These are phyloP conservation scores for Drosophila colorata DNA, from an alignment of 2,888 invertebrate genomes.

Conservation along the genomic window DNA sequence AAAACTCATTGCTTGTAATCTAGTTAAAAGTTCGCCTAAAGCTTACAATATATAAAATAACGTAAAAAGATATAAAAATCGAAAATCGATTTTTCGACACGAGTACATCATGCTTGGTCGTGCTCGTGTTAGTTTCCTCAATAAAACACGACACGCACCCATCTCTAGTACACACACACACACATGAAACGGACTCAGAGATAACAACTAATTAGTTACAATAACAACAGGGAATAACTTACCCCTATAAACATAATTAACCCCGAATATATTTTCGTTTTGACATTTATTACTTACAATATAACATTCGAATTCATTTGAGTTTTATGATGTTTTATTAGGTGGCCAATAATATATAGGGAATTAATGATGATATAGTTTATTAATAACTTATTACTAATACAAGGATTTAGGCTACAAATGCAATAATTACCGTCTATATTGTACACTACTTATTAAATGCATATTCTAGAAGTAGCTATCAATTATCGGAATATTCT, in stretches of 20 bases:
- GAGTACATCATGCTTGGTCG: no score
- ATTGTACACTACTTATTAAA: neutral
- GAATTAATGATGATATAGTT: slow-evolving; percentile 7
- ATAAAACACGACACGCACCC: neutral
- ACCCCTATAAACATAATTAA: slow-evolving; percentile 7
- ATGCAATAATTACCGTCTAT: neutral
- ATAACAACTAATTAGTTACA: slow-evolving; percentile 18
- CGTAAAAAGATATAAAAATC: no score
- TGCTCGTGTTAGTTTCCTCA: no score
- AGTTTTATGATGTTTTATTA: neutral
- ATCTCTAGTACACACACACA: neutral
- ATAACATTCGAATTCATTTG: neutral
- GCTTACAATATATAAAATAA: no score
- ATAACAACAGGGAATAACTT: neutral
- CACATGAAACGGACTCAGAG: neutral
- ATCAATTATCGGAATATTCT: neutral
- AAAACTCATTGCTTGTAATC: no score
- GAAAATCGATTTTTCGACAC: no score
- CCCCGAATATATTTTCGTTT: slow-evolving; percentile 10
- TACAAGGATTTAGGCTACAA: neutral
- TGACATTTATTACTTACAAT: neutral
- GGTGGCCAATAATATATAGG: neutral
- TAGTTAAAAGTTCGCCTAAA: no score
- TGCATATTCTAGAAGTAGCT: neutral
- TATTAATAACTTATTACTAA: neutral